These are phyloP conservation scores for Linurgus olivaceus DNA, from an alignment of 2,797 vertebrate genomes.

Conservation along the genomic window DNA sequence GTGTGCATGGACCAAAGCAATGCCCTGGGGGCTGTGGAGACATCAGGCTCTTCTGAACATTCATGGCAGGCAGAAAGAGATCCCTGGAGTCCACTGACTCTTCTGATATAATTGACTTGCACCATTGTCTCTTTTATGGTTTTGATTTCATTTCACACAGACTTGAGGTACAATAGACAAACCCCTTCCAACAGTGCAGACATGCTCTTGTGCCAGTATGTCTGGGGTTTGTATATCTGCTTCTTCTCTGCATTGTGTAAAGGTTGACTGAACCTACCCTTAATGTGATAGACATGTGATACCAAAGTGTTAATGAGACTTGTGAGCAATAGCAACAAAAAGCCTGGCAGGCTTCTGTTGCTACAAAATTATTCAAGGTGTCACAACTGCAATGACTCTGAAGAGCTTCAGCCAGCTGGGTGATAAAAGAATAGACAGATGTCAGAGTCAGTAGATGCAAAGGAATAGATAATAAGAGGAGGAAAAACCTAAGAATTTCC, in stretches of 20 bases:
- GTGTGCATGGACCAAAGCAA: neutral
- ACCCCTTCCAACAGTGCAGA: neutral
- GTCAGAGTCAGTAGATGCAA: neutral
- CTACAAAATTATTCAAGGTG: neutral
- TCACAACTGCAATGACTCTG: neutral
- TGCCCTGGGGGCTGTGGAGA: neutral
- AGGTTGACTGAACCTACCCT: neutral
- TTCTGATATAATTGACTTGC: neutral
- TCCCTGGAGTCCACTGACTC: neutral
- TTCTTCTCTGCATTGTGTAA: neutral
- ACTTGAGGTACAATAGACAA: neutral
- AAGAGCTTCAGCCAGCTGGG: neutral
- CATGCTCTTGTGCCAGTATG: neutral
- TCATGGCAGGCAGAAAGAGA: neutral
- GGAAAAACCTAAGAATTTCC: neutral
- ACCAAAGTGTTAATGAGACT: neutral
- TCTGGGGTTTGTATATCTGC: neutral
- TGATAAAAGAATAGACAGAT: neutral
- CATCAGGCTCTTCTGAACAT: neutral
- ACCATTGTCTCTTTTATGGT: neutral
- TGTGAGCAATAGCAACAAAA: neutral
- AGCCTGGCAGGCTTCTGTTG: neutral
- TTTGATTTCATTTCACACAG: neutral
- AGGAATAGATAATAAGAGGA: neutral
- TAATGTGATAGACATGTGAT: neutral